phyloP scores from a whole-genome alignment of 2,113 vertebrate genomes.

The Cettia cetti region DNA sequence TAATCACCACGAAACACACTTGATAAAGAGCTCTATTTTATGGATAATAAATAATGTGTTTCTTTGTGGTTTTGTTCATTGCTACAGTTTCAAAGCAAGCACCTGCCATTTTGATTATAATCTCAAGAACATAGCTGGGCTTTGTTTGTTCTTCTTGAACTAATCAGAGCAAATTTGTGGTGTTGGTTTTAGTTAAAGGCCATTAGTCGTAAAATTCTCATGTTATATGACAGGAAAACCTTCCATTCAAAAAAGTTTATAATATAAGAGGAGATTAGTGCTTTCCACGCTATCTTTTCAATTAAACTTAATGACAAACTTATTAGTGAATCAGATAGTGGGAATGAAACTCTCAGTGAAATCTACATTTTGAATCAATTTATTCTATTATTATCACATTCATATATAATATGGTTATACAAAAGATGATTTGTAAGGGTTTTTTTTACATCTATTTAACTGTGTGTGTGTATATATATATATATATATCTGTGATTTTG shows the following conservation, averaged over 20 bases:
- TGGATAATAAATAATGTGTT: neutral
- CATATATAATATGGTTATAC: neutral
- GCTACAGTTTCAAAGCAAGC: neutral
- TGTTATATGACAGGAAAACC: neutral
- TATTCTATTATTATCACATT: neutral
- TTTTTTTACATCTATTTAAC: neutral
- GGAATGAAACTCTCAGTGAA: neutral
- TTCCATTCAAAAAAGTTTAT: neutral
- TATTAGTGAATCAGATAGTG: neutral
- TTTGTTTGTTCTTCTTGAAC: neutral
- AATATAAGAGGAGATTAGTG: neutral
- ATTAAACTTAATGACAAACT: neutral
- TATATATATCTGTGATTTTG: neutral
- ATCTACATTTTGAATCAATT: neutral
- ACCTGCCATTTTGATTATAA: neutral
- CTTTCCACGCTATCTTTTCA: neutral
- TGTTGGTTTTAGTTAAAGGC: neutral
- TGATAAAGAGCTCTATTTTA: neutral
- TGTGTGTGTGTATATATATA: neutral
- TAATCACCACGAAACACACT: neutral
- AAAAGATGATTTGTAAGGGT: neutral
- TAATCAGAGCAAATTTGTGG: neutral
- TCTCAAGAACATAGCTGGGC: neutral
- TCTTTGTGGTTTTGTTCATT: neutral
- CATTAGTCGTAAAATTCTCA: neutral